Evolutionary conservation across 1,140 invertebrate species (phyloP).

Genomic region (Paralvinella palmiformis): DNA sequence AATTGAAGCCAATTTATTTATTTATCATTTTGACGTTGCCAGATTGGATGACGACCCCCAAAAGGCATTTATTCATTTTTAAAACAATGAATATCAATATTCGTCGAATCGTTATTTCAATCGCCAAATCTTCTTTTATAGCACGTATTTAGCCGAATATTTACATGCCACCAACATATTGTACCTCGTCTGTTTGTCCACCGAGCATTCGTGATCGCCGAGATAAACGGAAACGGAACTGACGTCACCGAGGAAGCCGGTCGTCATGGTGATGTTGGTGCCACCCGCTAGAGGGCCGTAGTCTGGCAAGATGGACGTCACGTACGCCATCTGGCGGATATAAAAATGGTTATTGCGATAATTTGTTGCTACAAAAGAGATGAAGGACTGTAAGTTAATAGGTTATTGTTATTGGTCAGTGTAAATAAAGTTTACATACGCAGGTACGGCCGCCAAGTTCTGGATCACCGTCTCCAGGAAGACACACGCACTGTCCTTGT

Average conservation of each 20-base stretch:
- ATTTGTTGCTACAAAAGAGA: background rate
- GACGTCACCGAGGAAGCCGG: conserved; percentile 9
- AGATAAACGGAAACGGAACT: background rate
- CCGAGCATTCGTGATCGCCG: background rate
- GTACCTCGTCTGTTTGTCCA: background rate
- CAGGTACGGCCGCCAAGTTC: background rate
- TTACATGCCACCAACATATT: background rate
- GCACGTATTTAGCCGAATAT: background rate
- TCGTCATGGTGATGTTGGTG: conserved; percentile 25
- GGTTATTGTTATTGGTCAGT: background rate
- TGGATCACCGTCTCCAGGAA: background rate
- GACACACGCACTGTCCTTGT: conserved; percentile 6
- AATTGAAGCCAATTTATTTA: background rate
- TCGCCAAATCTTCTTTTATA: background rate
- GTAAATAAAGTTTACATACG: background rate
- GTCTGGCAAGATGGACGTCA: conserved; percentile 12
- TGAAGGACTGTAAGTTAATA: background rate
- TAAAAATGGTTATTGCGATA: too few species aligned
- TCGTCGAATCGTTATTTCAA: background rate
- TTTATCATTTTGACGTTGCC: background rate
- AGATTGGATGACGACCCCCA: background rate
- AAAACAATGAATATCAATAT: background rate
- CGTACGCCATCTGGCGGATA: background rate
- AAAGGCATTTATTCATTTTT: background rate
- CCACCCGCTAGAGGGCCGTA: conserved; percentile 31